Conservation (phyloP, 2,113 vertebrate species). For the Zosterops borbonicus region DNA sequence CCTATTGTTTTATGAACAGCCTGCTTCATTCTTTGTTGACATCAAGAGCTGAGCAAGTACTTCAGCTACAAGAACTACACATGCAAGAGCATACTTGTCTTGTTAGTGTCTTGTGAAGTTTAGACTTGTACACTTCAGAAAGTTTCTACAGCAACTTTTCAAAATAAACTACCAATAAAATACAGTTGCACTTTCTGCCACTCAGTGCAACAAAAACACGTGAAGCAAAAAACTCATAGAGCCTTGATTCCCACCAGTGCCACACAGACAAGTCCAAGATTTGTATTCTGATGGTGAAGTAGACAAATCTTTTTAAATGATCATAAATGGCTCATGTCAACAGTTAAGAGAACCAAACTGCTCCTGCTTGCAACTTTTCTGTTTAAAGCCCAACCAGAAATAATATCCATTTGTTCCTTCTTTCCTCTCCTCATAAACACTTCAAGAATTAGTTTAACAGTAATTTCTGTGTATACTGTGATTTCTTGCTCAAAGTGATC, state of each 20-base stretch:
- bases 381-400: neutral
- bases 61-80: neutral
- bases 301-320: neutral
- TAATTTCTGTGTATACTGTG: neutral
- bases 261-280: neutral
- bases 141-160: neutral
- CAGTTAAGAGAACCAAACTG: neutral
- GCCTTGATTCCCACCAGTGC: neutral
- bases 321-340: neutral
- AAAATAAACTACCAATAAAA: neutral
- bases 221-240: neutral
- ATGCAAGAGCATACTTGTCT: neutral
- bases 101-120: neutral
- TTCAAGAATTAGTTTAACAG: neutral
- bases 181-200: neutral
- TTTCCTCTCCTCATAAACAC: neutral
- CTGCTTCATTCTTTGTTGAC: neutral
- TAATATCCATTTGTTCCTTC: fast-evolving
- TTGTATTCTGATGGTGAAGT: neutral
- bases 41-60: neutral
- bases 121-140: neutral
- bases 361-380: neutral
- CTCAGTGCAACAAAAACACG: fast-evolving
- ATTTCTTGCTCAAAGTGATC: neutral
- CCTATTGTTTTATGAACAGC: neutral